Base-by-base conservation (phyloP, 1,140 invertebrate species). In the Meloidogyne floridensis region DNA sequence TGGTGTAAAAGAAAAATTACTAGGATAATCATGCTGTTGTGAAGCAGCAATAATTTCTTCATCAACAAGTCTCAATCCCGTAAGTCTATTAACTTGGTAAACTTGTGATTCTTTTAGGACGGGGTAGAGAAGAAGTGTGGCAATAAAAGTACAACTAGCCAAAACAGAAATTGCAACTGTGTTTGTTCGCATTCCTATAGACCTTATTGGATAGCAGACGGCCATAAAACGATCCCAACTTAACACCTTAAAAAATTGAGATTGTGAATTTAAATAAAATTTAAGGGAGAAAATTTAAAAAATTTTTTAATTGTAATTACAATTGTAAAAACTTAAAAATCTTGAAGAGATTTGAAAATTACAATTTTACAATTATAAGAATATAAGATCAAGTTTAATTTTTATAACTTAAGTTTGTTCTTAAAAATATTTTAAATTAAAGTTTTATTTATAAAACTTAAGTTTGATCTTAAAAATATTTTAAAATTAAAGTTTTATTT, bases 91-190 rank as follows among this genome's bases (percentile, higher is more conserved):
- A 18, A 89, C 84, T 77, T 87, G 82, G 6, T 82, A 59, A 11
- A 89, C 87, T 32, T 86, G 86, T 13, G 88, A 87, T 59, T 89
- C 85, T 43, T 79, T 80, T 6, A 89, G 69, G 1, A 89, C 88
- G 7, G 88, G 88, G 13, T 88, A 81, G 2, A 89, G 81, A 0
- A 89, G 82, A n/a, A 90, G 73, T 51, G 82, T 89, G 47, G 88
- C 88, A 11, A 90, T 65, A 15, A 83, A 2, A 3, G 84, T 81
- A 69, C 84, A 89, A 53, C 75, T 65, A 10, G 90, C 32, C 1
- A 89, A 77, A 3, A 89, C 88, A 10, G 75, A 80, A 20, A 89
- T 79, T 11, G 88, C 87, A 7, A 89, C 86, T 13, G 81, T 77
- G 59, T 87, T 90, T 51, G 80, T 86, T 71, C 88, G 86, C 59